Evolutionary conservation across 2,113 vertebrate species (phyloP).

Genomic region (Oncorhynchus gorbuscha): DNA sequence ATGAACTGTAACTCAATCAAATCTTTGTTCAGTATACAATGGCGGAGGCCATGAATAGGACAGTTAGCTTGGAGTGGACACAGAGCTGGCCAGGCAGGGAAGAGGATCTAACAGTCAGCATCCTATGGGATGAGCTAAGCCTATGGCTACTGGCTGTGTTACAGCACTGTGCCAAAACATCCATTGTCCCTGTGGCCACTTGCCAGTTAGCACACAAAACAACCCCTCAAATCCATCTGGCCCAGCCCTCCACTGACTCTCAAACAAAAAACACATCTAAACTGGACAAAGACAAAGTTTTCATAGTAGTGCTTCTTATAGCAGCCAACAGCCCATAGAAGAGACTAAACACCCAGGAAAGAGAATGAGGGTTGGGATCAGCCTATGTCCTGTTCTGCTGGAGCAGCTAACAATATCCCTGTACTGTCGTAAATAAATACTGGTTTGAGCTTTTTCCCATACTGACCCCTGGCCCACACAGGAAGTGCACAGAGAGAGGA

Average conservation of each 20-base stretch:
- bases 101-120: not conserved
- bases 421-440: not conserved
- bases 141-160: not conserved
- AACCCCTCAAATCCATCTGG: not conserved
- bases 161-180: constrained; percentile 6
- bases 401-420: not conserved
- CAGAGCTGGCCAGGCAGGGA: not conserved
- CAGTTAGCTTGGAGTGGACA: not conserved
- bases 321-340: not conserved
- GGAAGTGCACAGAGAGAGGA: not conserved
- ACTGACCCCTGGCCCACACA: not conserved
- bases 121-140: too few relatives aligned
- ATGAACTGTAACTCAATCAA: too few relatives aligned
- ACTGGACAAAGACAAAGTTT: constrained; percentile 2
- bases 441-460: not conserved
- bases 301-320: not conserved
- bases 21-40: too few relatives aligned
- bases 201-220: not conserved
- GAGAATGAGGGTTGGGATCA: not conserved
- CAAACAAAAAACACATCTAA: not conserved
- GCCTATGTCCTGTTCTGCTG: not conserved
- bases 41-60: too few relatives aligned
- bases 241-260: too few relatives aligned
- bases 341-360: constrained; percentile 2
- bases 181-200: constrained; percentile 16